Conservation (phyloP, 2,113 vertebrate species). For the Sciurus niger region DNA sequence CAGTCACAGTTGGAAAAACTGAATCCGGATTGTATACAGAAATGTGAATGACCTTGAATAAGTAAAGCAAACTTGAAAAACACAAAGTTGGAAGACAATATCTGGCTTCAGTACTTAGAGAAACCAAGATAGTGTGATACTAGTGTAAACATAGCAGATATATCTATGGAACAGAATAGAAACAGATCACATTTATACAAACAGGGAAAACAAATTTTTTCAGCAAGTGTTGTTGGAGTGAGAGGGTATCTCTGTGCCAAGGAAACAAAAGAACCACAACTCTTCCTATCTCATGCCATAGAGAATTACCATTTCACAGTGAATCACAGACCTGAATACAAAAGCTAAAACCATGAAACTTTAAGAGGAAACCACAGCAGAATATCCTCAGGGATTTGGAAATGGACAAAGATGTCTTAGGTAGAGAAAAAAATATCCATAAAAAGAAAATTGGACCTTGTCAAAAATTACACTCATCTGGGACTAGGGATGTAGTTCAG, state of each 20-base stretch:
- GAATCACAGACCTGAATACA: not conserved
- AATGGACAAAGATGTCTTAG: not conserved
- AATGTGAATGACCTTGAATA: not conserved
- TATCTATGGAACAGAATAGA: not conserved
- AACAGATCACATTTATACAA: not conserved
- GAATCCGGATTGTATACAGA: not conserved
- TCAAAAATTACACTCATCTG: not conserved
- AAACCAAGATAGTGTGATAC: not conserved
- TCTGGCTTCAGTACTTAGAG: not conserved
- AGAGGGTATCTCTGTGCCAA: not conserved
- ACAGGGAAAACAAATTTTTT: not conserved
- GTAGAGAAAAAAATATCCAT: not conserved
- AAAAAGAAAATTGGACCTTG: not conserved
- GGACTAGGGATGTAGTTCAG: not conserved
- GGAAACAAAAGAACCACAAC: not conserved
- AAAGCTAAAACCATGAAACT: not conserved
- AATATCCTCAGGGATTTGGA: not conserved
- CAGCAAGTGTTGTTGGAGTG: not conserved
- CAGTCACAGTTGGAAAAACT: not conserved
- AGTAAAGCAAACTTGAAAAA: not conserved
- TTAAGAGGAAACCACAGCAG: not conserved
- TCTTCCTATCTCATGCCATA: not conserved
- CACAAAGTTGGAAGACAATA: not conserved
- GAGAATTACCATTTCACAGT: not conserved
- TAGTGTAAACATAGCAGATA: not conserved